Conservation (phyloP, 2,113 vertebrate genomes). For the Mirza zaza region DNA sequence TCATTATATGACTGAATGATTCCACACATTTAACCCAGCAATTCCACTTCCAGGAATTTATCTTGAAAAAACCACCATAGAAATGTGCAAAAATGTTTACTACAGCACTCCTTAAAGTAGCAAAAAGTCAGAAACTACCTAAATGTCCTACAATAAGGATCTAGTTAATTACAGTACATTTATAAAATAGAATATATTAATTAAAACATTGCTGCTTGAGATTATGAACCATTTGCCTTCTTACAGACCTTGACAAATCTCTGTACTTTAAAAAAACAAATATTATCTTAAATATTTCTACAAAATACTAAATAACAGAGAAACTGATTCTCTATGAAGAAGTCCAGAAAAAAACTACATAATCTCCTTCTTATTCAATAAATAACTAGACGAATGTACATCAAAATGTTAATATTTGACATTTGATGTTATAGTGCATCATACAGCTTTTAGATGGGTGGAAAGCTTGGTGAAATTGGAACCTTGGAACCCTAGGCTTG, state of each 20-base stretch:
- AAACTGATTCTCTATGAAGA: conserved; percentile 7
- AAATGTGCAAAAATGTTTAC: not conserved
- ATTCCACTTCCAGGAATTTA: not conserved
- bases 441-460: not conserved
- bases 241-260: not conserved
- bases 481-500: not conserved
- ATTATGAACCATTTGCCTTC: not conserved
- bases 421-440: not conserved
- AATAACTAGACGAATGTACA: not conserved
- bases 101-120: not conserved
- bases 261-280: not conserved
- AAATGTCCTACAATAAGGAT: conserved; percentile 16
- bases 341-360: not conserved
- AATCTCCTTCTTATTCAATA: conserved; percentile 39
- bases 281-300: not conserved
- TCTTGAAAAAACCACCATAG: not conserved
- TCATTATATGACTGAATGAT: not conserved
- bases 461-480: not conserved
- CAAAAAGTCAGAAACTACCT: conserved; percentile 19
- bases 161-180: not conserved
- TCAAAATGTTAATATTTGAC: not conserved
- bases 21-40: not conserved
- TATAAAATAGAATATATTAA: not conserved
- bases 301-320: conserved; percentile 41
- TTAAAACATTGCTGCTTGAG: not conserved